Percentiles rank a stretch among this genome's conserved stretches.
Evolutionary conservation across 2,113 vertebrate genomes (phyloP).

Genomic region (Neomonachus schauinslandi): DNA sequence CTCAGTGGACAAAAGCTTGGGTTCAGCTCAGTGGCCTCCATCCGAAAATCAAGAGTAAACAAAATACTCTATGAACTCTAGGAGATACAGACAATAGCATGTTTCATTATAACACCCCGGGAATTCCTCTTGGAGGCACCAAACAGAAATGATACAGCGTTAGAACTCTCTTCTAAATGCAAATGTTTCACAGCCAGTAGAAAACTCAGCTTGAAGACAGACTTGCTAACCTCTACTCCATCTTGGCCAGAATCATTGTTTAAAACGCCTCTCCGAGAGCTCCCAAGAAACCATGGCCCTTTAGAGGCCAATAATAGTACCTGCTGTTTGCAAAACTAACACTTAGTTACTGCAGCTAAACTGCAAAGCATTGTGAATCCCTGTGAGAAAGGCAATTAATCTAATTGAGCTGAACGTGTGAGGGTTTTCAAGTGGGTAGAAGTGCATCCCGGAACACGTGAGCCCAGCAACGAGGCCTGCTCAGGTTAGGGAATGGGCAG

Average conservation of each 20-base stretch:
- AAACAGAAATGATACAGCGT: slow-evolving; percentile 7
- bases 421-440: slow-evolving; percentile 37
- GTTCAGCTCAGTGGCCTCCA: background rate
- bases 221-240: background rate
- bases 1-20: background rate
- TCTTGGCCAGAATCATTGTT: background rate
- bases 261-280: background rate
- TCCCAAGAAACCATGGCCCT: slow-evolving; percentile 50
- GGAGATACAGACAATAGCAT: background rate
- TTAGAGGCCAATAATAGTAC: background rate
- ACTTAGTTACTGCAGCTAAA: slow-evolving; percentile 12
- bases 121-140: background rate
- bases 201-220: background rate
- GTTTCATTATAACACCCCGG: background rate
- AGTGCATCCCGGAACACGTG: background rate
- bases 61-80: background rate
- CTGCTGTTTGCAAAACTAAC: background rate
- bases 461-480: background rate
- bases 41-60: background rate
- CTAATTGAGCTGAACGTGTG: slow-evolving; percentile 56
- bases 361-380: background rate
- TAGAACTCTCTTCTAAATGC: slow-evolving; percentile 38
- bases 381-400: slow-evolving; percentile 32
- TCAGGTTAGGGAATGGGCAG: background rate
- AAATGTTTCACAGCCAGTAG: background rate